Conservation (phyloP, 64 coral and sea anemone species). For the Montipora cactus region DNA sequence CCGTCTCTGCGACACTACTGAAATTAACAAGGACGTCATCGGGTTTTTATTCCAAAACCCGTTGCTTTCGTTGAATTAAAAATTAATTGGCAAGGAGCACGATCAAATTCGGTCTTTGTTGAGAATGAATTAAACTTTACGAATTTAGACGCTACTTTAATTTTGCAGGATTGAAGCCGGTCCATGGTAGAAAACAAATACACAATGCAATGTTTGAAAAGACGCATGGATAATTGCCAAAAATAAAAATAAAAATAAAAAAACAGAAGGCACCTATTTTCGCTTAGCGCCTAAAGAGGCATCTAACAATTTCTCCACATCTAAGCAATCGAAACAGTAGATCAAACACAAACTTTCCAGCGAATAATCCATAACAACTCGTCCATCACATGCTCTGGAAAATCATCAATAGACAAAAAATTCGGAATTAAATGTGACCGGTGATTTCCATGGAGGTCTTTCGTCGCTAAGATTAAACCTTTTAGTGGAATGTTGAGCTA, state of each 20-base stretch:
- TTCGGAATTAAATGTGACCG: neutral
- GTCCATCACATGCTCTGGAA: neutral
- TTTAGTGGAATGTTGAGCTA: conserved; percentile 5
- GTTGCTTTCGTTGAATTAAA: conserved; percentile 39
- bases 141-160: neutral
- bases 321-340: conserved; percentile 13
- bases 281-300: neutral
- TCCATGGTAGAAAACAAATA: neutral
- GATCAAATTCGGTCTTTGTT: conserved; percentile 40
- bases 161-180: neutral
- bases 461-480: conserved; percentile 5
- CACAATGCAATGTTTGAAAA: neutral
- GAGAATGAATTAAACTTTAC: conserved; percentile 16
- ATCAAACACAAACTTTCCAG: neutral
- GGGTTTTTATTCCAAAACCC: neutral
- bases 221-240: neutral
- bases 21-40: conserved; percentile 13
- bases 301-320: conserved; percentile 19
- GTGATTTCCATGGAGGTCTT: neutral
- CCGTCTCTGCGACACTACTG: neutral
- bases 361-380: neutral
- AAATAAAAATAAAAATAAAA: neutral
- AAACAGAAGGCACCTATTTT: conserved; percentile 6
- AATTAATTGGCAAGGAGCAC: conserved; percentile 40
- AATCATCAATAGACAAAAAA: neutral